These are phyloP conservation scores for Pyrrhosoma nymphula DNA, from an alignment of 2,888 invertebrate genomes.

Conservation along the genomic window DNA sequence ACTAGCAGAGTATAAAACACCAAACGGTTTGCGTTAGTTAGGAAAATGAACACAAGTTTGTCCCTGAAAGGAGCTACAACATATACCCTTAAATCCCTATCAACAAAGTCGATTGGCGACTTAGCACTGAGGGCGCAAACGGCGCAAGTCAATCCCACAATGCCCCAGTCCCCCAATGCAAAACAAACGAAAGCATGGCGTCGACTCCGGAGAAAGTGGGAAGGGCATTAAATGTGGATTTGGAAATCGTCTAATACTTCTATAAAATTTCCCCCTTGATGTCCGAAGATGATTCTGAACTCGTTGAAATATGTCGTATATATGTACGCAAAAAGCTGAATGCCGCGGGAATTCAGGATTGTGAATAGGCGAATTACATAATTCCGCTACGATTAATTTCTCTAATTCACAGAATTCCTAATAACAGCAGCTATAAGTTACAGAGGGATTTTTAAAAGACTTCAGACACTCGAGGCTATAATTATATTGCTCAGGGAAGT, in stretches of 20 bases:
- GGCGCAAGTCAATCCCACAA: slow-evolving; percentile 11
- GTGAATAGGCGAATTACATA: background rate
- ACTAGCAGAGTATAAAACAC: background rate
- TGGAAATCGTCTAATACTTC: too few species aligned
- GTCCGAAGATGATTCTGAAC: too few species aligned
- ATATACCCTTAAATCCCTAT: background rate
- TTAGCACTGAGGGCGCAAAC: background rate
- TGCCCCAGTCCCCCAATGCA: background rate
- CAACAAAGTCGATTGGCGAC: background rate
- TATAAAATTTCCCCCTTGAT: too few species aligned
- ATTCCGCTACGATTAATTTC: background rate
- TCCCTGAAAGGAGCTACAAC: background rate
- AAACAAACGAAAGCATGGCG: background rate
- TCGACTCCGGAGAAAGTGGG: background rate
- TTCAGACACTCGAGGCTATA: background rate
- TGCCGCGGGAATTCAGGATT: background rate
- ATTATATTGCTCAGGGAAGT: too few species aligned
- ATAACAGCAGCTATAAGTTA: background rate
- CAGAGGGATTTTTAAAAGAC: background rate
- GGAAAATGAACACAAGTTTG: background rate
- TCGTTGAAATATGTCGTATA: too few species aligned
- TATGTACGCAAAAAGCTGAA: background rate
- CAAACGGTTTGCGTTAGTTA: background rate
- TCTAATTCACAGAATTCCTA: background rate
- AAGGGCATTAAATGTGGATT: too few species aligned